Percentiles rank a stretch among this genome's conserved stretches.
These are phyloP conservation scores for Eulithis testata DNA, from an alignment of 2,888 invertebrate genomes.

Conservation along the genomic window DNA sequence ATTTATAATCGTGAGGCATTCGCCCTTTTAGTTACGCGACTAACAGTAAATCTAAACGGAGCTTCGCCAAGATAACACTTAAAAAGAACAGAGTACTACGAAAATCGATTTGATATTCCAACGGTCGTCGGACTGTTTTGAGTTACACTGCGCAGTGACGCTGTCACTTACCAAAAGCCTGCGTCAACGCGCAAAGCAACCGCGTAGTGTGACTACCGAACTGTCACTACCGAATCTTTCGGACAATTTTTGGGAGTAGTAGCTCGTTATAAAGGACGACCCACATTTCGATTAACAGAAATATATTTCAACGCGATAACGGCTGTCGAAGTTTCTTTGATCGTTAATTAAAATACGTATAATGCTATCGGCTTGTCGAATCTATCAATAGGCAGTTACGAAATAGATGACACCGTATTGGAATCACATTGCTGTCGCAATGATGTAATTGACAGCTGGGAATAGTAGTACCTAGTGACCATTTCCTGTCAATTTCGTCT, in stretches of 20 bases:
- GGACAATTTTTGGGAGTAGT: no score
- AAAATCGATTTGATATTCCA: no score
- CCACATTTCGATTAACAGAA: conserved; percentile 63
- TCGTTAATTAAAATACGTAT: conserved; percentile 65
- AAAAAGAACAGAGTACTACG: conserved; percentile 49
- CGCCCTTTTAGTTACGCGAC: conserved; percentile 57
- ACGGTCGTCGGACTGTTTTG: no score
- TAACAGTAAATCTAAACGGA: conserved; percentile 64
- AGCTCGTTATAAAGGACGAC: conserved; percentile 60
- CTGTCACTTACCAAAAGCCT: no score
- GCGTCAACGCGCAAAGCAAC: no score
- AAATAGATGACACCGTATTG: conserved; percentile 45
- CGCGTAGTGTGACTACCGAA: no score
- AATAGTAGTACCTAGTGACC: no score
- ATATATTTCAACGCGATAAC: conserved; percentile 56
- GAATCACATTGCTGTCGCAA: conserved; percentile 12
- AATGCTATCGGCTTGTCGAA: conserved; percentile 48
- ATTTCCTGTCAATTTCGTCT: no score
- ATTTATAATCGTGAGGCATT: conserved; percentile 69
- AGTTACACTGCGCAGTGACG: no score
- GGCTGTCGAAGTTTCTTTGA: conserved; percentile 54
- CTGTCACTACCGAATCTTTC: no score
- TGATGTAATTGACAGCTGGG: neutral
- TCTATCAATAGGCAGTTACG: conserved; percentile 47
- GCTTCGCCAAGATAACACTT: conserved; percentile 76